Evolutionary conservation across 2,888 invertebrate genomes (phyloP).

Genomic region (Liopterus haemorrhoidalis): DNA sequence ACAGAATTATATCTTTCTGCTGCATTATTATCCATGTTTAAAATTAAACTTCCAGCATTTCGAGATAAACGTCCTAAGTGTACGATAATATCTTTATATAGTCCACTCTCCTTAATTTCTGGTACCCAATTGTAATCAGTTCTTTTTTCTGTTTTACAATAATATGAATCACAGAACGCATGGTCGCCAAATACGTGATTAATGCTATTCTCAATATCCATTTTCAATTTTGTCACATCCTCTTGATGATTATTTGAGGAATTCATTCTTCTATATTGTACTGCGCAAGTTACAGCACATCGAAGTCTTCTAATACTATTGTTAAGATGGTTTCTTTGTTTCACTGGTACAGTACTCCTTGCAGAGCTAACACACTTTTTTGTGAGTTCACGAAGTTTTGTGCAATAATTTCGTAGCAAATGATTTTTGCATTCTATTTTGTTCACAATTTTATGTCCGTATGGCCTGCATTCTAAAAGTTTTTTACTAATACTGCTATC

Average conservation of each 20-base stretch:
- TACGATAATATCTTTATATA: conserved; percentile 15
- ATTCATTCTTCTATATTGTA: neutral
- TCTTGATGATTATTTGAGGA: neutral
- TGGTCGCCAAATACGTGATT: conserved; percentile 19
- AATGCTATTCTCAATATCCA: conserved; percentile 1
- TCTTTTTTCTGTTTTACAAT: conserved; percentile 5
- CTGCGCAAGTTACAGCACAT: neutral
- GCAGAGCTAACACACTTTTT: conserved; percentile 2
- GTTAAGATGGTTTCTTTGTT: conserved; percentile 8
- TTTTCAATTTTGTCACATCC: too few species aligned
- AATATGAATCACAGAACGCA: neutral
- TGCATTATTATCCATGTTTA: too few species aligned
- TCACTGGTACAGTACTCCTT: neutral
- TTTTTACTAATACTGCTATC: conserved; percentile 24
- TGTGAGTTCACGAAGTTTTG: conserved; percentile 9
- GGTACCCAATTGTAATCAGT: conserved; percentile 14
- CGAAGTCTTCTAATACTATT: conserved; percentile 3
- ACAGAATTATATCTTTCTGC: too few species aligned
- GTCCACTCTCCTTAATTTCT: conserved; percentile 17
- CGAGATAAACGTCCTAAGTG: conserved; percentile 12
- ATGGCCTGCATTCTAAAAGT: conserved; percentile 21
- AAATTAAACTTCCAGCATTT: conserved; percentile 17
- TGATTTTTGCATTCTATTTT: conserved; percentile 28
- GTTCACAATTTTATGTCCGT: conserved; percentile 13
- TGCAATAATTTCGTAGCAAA: conserved; percentile 21